phyloP scores from a whole-genome alignment of 2,797 vertebrate genomes.

The Hapalemur alaotrensis region DNA sequence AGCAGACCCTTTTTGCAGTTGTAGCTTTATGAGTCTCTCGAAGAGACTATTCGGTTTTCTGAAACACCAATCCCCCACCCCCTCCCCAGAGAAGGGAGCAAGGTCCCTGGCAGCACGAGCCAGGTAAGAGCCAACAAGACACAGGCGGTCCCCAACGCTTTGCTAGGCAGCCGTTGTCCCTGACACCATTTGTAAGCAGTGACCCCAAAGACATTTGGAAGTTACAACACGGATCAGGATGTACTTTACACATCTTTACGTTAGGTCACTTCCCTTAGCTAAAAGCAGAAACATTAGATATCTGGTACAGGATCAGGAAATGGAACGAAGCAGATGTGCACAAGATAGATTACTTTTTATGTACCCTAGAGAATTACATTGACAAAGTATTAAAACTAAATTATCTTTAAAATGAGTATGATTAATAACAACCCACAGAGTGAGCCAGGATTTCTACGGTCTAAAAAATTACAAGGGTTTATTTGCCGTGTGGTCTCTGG shows the following conservation, averaged over 20 bases:
- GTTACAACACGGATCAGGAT: neutral
- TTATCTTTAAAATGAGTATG: conserved; percentile 54
- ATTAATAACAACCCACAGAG: conserved; percentile 23
- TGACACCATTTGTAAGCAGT: neutral
- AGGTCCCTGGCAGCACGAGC: neutral
- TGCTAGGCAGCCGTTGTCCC: neutral
- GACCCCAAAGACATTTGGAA: conserved; percentile 38
- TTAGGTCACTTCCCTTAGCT: neutral
- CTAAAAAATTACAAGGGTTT: neutral
- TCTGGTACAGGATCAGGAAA: conserved; percentile 1
- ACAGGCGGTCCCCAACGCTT: neutral
- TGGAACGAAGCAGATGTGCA: neutral
- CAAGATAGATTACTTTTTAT: conserved; percentile 35
- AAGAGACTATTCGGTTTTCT: conserved; percentile 33
- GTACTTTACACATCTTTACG: neutral
- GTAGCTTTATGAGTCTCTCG: conserved; percentile 40
- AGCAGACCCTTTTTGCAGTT: conserved; percentile 1
- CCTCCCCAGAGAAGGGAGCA: neutral
- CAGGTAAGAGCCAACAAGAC: neutral
- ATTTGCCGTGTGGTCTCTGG: neutral
- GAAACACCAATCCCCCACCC: neutral
- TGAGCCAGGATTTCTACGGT: neutral
- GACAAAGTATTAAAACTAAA: conserved; percentile 61
- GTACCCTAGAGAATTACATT: conserved; percentile 26
- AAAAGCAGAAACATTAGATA: neutral